Conservation (phyloP, 2,113 vertebrate genomes). For the Addax nasomaculatus region DNA sequence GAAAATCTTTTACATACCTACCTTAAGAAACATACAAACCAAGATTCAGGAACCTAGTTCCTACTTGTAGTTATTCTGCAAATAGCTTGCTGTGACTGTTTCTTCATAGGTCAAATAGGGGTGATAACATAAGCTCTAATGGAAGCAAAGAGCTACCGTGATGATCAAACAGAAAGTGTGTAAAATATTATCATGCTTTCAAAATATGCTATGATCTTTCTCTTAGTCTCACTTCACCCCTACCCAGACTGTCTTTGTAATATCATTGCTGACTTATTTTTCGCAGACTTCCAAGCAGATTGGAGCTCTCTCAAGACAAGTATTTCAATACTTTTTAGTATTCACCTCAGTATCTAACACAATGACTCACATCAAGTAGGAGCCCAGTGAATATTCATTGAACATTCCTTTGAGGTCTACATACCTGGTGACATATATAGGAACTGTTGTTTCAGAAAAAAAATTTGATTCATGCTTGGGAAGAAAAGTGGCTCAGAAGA, state of each 20-base stretch:
- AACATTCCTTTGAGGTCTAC: not conserved
- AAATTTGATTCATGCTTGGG: not conserved
- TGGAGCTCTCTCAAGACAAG: not conserved
- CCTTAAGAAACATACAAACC: not conserved
- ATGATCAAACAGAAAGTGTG: not conserved
- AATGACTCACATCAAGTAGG: not conserved
- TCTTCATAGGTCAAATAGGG: not conserved
- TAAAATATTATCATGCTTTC: not conserved
- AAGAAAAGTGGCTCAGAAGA: not conserved
- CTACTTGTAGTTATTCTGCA: not conserved
- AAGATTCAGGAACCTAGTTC: not conserved
- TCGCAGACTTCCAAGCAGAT: not conserved
- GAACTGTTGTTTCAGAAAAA: not conserved
- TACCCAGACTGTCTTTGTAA: not conserved
- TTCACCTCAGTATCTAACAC: not conserved
- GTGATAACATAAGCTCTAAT: not conserved
- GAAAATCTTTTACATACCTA: not conserved
- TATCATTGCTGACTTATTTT: not conserved
- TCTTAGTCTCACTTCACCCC: not conserved
- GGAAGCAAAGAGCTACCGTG: not conserved
- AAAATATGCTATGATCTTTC: not conserved
- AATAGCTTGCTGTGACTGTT: not conserved
- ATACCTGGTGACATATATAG: not conserved
- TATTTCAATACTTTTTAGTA: not conserved
- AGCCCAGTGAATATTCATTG: not conserved